These are phyloP conservation scores for Pagetopsis macropterus DNA, from an alignment of 2,797 vertebrate species.

Conservation along the genomic window DNA sequence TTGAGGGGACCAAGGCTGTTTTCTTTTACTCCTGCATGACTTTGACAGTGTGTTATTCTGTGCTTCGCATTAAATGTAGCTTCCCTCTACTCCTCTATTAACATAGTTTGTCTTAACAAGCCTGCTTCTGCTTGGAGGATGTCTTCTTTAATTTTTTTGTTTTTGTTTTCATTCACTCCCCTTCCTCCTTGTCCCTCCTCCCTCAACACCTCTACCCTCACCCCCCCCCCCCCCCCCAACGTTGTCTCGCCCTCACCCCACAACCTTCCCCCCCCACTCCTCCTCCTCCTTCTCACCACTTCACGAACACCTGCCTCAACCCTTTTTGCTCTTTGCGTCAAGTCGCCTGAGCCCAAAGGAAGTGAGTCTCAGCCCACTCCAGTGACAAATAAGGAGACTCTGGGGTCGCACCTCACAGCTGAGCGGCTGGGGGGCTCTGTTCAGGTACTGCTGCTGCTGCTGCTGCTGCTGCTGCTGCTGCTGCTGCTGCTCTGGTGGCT, in stretches of 20 bases:
- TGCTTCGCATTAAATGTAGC: constrained; percentile 76
- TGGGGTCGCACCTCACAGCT: constrained; percentile 91
- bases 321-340: constrained; percentile 83
- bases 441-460: constrained; percentile 88
- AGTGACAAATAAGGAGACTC: constrained; percentile 90
- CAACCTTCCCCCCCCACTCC: neutral
- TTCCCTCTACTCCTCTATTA: constrained; percentile 75
- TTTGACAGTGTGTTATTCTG: constrained; percentile 81
- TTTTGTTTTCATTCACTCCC: constrained; percentile 66
- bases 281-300: constrained; percentile 24
- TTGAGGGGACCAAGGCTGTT: constrained; percentile 69
- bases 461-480: constrained; percentile 62
- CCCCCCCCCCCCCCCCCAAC: constrained; percentile 25
- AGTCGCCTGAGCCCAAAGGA: constrained; percentile 91
- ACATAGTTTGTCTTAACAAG: constrained; percentile 81
- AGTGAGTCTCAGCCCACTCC: constrained; percentile 92
- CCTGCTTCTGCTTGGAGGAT: constrained; percentile 85
- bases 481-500: constrained; percentile 67
- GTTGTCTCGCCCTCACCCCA: constrained; percentile 32
- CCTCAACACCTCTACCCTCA: constrained; percentile 24
- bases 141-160: constrained; percentile 81
- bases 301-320: constrained; percentile 69
- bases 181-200: constrained; percentile 41
- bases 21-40: constrained; percentile 78
- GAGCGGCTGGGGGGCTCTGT: constrained; percentile 93